These are phyloP conservation scores for Anas platyrhynchos DNA, from an alignment of 2,113 vertebrate species.

Conservation along the genomic window DNA sequence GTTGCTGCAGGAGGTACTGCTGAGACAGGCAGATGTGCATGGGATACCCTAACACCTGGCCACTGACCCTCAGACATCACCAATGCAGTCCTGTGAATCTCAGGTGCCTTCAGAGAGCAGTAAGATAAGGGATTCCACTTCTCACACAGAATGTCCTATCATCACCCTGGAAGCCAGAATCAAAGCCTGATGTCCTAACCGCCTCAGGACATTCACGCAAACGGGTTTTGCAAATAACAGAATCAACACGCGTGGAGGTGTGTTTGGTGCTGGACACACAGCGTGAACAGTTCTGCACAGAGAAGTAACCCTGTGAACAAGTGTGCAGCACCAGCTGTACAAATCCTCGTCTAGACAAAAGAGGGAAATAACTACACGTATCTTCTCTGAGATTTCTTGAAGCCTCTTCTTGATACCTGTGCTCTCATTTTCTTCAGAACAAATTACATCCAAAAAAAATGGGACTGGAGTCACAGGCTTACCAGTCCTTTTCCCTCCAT, in stretches of 20 bases:
- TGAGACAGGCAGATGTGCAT: neutral
- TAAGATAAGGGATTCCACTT: neutral
- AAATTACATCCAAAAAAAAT: neutral
- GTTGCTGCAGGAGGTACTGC: neutral
- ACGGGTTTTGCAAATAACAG: neutral
- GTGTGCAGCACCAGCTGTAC: neutral
- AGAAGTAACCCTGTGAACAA: neutral
- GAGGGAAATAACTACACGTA: neutral
- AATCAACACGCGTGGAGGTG: neutral
- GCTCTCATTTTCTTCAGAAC: slow-evolving; percentile 1
- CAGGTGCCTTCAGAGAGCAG: neutral
- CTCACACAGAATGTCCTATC: neutral
- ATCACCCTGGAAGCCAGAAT: neutral
- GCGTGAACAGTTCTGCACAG: rapidly evolving
- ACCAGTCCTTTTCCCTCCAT: neutral
- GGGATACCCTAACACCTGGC: neutral
- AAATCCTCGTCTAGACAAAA: neutral
- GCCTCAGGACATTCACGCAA: neutral
- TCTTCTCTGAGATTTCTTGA: neutral
- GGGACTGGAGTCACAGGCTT: neutral
- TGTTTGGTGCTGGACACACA: neutral
- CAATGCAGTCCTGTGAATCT: rapidly evolving
- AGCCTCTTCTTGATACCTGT: neutral
- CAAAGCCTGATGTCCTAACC: neutral
- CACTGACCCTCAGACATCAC: neutral